These are phyloP conservation scores for Apeltes quadracus DNA, from an alignment of 2,113 vertebrate species.

Conservation along the genomic window DNA sequence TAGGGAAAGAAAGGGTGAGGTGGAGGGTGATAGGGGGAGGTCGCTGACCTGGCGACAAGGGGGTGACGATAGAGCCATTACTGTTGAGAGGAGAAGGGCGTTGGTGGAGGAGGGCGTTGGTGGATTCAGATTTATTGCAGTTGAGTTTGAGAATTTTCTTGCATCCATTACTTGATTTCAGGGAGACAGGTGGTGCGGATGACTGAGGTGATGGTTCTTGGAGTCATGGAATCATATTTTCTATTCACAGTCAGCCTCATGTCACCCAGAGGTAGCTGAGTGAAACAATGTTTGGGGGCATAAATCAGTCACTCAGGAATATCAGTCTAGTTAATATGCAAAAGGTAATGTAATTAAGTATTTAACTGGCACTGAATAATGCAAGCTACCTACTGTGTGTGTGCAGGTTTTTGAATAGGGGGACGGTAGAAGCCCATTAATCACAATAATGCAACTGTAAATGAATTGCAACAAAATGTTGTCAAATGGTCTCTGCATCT, in stretches of 20 bases:
- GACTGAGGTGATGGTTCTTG: no score
- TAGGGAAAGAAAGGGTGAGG: no score
- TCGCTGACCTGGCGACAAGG: no score
- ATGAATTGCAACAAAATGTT: background rate
- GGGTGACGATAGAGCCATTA: no score
- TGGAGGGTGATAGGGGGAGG: no score
- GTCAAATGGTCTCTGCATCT: background rate
- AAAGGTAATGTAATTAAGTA: conserved; percentile 2
- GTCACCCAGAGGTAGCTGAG: background rate
- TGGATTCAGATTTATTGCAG: no score
- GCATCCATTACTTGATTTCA: no score
- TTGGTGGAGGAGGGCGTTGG: no score
- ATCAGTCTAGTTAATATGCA: conserved; percentile 12
- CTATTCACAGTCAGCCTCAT: background rate
- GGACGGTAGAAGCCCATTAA: background rate
- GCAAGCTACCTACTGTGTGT: background rate
- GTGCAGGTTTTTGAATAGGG: background rate
- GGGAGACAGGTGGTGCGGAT: no score
- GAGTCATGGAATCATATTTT: background rate
- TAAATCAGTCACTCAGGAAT: conserved; percentile 2
- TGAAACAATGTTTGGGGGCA: background rate
- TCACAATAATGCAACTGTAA: background rate
- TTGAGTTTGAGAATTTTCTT: no score
- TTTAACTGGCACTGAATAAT: conserved; percentile 2
- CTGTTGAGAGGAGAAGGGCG: no score